These are phyloP conservation scores for Zaprionus lachaisei DNA, from an alignment of 1,140 invertebrate genomes.

Conservation along the genomic window DNA sequence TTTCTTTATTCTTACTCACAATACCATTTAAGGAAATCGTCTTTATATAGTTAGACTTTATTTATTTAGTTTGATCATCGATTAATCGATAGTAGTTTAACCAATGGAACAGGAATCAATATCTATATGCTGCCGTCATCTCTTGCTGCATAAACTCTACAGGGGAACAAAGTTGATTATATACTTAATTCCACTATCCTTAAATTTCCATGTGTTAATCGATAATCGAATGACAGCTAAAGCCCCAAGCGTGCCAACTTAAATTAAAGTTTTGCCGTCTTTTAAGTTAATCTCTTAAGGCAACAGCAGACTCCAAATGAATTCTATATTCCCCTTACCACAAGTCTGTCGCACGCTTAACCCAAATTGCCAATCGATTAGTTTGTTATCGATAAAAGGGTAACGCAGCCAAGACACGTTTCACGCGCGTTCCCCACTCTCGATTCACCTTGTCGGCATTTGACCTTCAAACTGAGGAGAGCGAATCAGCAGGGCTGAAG, in stretches of 20 bases:
- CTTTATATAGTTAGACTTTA: too few relatives aligned
- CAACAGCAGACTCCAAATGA: neutral
- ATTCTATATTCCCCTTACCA: neutral
- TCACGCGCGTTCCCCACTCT: neutral
- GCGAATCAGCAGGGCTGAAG: neutral
- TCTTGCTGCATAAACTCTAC: too few relatives aligned
- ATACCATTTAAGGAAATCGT: too few relatives aligned
- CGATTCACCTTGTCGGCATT: slow-evolving; percentile 22
- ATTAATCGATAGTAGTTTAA: too few relatives aligned
- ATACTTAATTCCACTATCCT: neutral
- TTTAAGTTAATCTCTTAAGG: neutral
- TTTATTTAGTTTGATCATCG: too few relatives aligned
- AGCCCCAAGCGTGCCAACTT: neutral
- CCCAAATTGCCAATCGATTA: slow-evolving; percentile 8
- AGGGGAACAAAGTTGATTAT: too few relatives aligned
- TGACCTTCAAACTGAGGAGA: slow-evolving; percentile 59
- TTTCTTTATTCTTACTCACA: too few relatives aligned
- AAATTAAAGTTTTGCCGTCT: neutral
- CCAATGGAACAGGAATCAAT: too few relatives aligned
- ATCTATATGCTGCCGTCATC: too few relatives aligned
- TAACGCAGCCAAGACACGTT: neutral
- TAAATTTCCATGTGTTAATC: neutral
- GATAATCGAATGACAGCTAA: neutral
- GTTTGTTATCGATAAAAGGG: slow-evolving; percentile 6
- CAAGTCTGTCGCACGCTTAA: neutral